Evolutionary conservation across 1,140 invertebrate genomes (phyloP).

Genomic region (Listronotus oregonensis): DNA sequence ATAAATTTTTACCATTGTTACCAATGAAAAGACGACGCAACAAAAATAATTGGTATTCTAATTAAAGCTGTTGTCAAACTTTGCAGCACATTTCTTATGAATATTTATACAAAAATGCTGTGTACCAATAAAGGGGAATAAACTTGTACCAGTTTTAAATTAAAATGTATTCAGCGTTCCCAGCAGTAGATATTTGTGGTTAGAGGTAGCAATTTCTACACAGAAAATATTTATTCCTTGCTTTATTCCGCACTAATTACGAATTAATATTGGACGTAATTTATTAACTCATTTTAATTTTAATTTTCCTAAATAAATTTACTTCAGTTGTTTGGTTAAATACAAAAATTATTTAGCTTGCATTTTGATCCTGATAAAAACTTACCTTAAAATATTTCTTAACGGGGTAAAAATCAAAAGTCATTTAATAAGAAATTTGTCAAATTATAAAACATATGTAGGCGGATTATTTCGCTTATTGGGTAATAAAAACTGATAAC

Average conservation of each 20-base stretch:
- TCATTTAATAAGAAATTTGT: no score
- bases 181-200: conserved; percentile 1
- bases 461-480: no score
- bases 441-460: no score
- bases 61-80: conserved; percentile 31
- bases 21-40: background rate
- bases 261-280: conserved; percentile 6
- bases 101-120: conserved; percentile 34
- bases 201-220: conserved; percentile 2
- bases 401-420: no score
- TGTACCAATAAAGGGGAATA: conserved; percentile 35
- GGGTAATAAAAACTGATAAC: no score
- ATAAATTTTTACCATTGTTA: no score
- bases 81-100: conserved; percentile 34
- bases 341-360: no score
- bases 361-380: no score
- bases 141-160: conserved; percentile 37
- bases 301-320: no score
- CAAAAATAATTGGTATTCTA: conserved; percentile 27
- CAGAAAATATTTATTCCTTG: conserved; percentile 12
- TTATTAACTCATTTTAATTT: conserved; percentile 1
- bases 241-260: conserved; percentile 7
- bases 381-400: no score
- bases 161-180: conserved; percentile 28
- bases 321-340: no score